phyloP scores from a whole-genome alignment of 2,797 vertebrate genomes.

The Cygnus olor region DNA sequence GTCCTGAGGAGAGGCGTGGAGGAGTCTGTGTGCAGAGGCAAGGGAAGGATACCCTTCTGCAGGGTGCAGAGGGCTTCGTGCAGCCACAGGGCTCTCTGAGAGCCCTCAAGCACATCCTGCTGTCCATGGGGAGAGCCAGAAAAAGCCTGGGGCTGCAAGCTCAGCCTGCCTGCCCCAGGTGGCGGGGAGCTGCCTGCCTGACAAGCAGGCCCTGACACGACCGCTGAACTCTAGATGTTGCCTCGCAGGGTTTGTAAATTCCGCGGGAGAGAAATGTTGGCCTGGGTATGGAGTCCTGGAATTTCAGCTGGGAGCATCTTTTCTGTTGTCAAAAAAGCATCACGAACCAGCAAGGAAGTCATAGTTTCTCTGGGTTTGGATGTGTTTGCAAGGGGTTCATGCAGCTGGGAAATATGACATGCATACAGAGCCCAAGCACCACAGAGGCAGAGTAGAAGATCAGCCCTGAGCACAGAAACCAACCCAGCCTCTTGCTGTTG shows the following conservation, averaged over 20 bases:
- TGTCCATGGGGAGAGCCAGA: not conserved
- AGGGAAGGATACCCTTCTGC: not conserved
- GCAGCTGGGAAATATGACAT: not conserved
- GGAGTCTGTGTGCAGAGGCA: too few species aligned
- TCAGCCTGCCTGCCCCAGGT: not conserved
- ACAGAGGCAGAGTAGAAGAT: not conserved
- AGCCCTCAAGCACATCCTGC: not conserved
- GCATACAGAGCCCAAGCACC: not conserved
- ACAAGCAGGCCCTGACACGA: not conserved
- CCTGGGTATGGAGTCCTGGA: not conserved
- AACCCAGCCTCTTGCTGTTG: not conserved
- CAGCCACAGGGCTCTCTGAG: not conserved
- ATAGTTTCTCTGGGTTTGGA: not conserved
- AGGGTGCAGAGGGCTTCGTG: not conserved
- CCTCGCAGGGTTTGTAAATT: not conserved
- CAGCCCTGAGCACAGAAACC: not conserved
- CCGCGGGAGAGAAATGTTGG: not conserved
- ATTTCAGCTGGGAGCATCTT: not conserved
- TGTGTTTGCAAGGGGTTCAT: not conserved
- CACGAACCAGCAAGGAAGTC: not conserved
- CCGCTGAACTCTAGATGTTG: not conserved
- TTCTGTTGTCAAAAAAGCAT: not conserved
- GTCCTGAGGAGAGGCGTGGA: not conserved
- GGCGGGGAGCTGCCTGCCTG: not conserved
- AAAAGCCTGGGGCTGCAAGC: not conserved